phyloP scores from a whole-genome alignment of 2,888 invertebrate species.

The Aphodius granarius region DNA sequence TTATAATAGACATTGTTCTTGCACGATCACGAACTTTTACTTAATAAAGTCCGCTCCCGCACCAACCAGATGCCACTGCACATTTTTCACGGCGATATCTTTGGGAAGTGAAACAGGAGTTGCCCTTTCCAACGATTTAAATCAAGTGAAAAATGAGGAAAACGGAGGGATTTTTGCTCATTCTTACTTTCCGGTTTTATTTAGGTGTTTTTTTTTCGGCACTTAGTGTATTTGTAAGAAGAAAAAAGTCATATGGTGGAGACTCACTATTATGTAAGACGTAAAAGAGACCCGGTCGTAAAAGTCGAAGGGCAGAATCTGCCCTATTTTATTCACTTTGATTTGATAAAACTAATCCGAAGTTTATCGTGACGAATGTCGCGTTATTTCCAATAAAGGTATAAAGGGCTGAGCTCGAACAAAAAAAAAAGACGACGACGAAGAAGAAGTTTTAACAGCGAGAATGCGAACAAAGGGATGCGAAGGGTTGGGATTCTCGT shows the following conservation, averaged over 20 bases:
- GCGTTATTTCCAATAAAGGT: neutral
- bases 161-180: no score
- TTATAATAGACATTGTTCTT: slow-evolving; percentile 14
- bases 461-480: neutral
- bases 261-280: no score
- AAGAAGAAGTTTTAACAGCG: neutral
- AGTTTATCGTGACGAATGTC: neutral
- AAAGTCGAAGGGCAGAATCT: neutral
- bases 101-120: neutral
- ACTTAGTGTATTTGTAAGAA: no score
- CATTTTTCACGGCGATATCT: neutral
- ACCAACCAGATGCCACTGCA: neutral
- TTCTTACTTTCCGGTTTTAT: no score
- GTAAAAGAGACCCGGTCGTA: neutral
- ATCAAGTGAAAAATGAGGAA: neutral
- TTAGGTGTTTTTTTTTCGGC: no score
- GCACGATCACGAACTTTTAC: slow-evolving; percentile 4
- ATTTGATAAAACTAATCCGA: neutral
- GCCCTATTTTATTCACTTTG: neutral
- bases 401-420: neutral
- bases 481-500: neutral
- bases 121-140: neutral
- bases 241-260: no score
- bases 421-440: neutral
- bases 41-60: slow-evolving; percentile 2